Evolutionary conservation across 2,888 invertebrate genomes (phyloP), one percentile per base, ranked within the genome.

Genomic region (Diadegma fenestrale): DNA sequence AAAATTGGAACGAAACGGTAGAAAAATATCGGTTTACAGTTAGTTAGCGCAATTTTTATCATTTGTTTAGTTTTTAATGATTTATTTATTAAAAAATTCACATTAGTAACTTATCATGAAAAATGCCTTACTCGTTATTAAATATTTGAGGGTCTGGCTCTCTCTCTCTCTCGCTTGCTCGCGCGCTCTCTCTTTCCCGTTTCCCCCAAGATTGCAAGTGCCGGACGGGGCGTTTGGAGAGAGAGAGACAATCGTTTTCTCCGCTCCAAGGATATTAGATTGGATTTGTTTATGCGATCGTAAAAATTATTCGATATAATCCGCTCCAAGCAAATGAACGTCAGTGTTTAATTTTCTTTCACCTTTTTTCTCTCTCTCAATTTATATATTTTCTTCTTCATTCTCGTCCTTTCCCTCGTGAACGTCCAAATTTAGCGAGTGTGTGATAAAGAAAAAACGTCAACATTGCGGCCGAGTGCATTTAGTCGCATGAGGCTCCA

Each of bases 81-180:
- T 90, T 90, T 89, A 91, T 93, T 93, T 92, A 92, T 92, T 92
- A 92, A 92, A 93, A 92, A 91, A 92, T 92, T 93, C 93, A 92
- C 92, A 93, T 91, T 92, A 93, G 91, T 91, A 92, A 92, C 92
- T 92, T 92, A 92, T 93, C 89, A 91, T 92, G 92, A 93, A 92
- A 93, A 93, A 93, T 92, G 91, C 91, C 92, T 93, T 93, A 93
- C 87, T 89, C 90, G 86, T 88, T 91, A 92, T 92, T 92, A 92
- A 93, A 93, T 92, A 92, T 91, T 89, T 89, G 90, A 91, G 90
- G 90, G 89, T 90, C 89, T 88, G 90, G 87, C 88, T 87, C 84
- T 84, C 89, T 89, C 88, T 86, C 66, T 75, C 75, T 84, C 73
- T 73, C 61, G 76, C 41, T 76, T 48, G 10, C 89, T 88, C 88